Evolutionary conservation across 1,140 invertebrate species (phyloP), one percentile per base, ranked within the genome.

Genomic region (Campoletis sonorensis): DNA sequence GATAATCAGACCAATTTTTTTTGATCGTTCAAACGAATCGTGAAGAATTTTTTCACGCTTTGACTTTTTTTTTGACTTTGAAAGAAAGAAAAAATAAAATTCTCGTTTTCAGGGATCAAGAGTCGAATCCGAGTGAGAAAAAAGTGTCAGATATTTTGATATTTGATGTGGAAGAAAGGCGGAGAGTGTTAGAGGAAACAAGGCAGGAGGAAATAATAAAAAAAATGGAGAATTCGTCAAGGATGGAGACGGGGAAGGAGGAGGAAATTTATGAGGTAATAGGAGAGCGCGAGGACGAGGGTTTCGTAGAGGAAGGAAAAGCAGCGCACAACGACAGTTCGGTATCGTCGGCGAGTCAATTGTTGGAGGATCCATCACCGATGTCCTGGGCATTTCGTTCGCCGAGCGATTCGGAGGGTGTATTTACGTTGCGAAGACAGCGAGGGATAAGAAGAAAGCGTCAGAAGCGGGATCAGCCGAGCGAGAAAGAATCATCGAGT

Each of bases 361-460:
- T 92, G 0, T 58, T 92, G 8, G 91, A 92, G 49, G 88, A 92
- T 49, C 90, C 91, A 0, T 92, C 91, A 16, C 91, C 91, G 0
- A 82, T 90, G 30, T 91, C 90, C 0, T 92, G 91, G 91, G 88
- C 88, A 0, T 88, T 90, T n/a, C 76, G 88, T 7, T 92, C 92
- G 0, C 86, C 86, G 0, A 84, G 87, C n/a, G 91, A 92, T 13
- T 87, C 89, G 13, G 89, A 91, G 10, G 89, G 89, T 0, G 89
- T 92, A 45, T 92, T 92, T 16, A 92, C 91, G 0, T 67, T 93
- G 15, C 91, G 90, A 82, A 84, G 92, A 18, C 92, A 92, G 76
- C 88, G 90, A 0, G 92, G 90, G 0, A 92, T 93, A 37, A 85
- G 91, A 3, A 84, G 91, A n/a, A 91, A 92, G 61, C 86, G 91